These are phyloP conservation scores for Syngnathus scovelli DNA, from an alignment of 2,113 vertebrate genomes.

Conservation along the genomic window DNA sequence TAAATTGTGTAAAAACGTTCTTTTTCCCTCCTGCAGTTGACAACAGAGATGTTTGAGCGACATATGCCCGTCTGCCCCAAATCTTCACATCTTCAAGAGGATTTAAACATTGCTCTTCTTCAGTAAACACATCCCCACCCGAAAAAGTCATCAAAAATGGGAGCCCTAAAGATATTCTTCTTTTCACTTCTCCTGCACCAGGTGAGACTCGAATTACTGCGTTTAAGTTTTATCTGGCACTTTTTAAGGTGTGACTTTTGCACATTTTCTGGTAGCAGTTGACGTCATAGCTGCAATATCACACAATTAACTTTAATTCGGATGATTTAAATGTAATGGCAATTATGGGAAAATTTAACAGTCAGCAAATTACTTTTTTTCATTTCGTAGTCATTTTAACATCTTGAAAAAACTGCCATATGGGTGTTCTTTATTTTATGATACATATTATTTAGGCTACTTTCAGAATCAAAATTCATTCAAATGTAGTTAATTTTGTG, in stretches of 20 bases:
- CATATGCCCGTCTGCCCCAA: conserved; percentile 52
- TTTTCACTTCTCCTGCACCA: conserved; percentile 81
- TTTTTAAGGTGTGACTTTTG: not conserved
- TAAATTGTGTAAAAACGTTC: not conserved
- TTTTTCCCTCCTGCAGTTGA: conserved; percentile 43
- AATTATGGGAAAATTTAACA: not conserved
- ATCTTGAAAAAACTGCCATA: not conserved
- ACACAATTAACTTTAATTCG: not conserved
- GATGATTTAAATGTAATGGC: not conserved
- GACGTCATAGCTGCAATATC: not conserved
- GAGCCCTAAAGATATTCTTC: conserved; percentile 76
- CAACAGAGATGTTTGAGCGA: conserved; percentile 59
- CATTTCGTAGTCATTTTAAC: not conserved
- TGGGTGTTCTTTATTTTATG: not conserved
- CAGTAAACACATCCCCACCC: conserved; percentile 53
- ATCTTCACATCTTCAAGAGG: conserved; percentile 64
- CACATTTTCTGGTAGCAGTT: not conserved
- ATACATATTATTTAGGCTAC: not conserved
- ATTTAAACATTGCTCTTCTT: conserved; percentile 71
- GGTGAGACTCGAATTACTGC: conserved; percentile 72
- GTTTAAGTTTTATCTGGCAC: not conserved
- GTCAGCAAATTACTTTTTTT: not conserved
- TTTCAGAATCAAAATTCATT: not conserved
- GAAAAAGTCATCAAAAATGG: conserved; percentile 77
- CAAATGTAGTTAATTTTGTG: not conserved